A percentile compares a stretch with the other conserved stretches of the same genome.
Conservation (phyloP, 2,113 vertebrate genomes). For the Regulus satrapa region DNA sequence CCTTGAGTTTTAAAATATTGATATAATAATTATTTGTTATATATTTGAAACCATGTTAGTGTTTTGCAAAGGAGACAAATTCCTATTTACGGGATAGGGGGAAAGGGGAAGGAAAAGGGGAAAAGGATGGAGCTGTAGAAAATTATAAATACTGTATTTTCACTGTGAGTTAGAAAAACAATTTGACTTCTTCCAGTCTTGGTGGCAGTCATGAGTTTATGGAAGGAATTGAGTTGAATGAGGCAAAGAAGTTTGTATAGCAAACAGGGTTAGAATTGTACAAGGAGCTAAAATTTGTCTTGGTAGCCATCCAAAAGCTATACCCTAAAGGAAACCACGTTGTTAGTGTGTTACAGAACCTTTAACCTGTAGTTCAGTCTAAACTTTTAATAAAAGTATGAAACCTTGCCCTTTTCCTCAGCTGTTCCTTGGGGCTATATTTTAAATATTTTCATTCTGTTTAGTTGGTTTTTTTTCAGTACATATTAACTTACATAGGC, state of each 20-base stretch:
- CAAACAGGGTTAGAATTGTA: conserved; percentile 38
- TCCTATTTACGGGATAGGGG: neutral
- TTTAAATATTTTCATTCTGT: conserved; percentile 18
- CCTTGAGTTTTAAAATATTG: neutral
- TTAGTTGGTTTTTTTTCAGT: neutral
- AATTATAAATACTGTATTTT: neutral
- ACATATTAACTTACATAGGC: neutral
- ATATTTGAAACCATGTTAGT: neutral
- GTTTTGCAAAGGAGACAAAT: neutral
- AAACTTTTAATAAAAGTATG: conserved; percentile 12
- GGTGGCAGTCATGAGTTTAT: neutral
- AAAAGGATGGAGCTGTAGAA: neutral
- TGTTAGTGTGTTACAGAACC: conserved; percentile 44
- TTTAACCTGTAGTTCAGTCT: conserved; percentile 36
- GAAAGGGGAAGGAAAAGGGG: too few species aligned
- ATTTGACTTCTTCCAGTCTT: neutral
- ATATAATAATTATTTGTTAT: neutral
- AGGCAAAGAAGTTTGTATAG: conserved; percentile 21
- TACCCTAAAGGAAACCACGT: conserved; percentile 15
- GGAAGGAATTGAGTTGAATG: conserved; percentile 5
- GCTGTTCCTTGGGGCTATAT: conserved; percentile 1
- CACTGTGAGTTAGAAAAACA: conserved; percentile 4
- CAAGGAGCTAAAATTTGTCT: conserved; percentile 60
- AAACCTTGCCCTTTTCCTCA: neutral
- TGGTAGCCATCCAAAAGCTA: conserved; percentile 55